Percentiles rank a stretch among this genome's conserved stretches.
phyloP scores from a whole-genome alignment of 2,113 vertebrate genomes.

The Elephantulus edwardii region DNA sequence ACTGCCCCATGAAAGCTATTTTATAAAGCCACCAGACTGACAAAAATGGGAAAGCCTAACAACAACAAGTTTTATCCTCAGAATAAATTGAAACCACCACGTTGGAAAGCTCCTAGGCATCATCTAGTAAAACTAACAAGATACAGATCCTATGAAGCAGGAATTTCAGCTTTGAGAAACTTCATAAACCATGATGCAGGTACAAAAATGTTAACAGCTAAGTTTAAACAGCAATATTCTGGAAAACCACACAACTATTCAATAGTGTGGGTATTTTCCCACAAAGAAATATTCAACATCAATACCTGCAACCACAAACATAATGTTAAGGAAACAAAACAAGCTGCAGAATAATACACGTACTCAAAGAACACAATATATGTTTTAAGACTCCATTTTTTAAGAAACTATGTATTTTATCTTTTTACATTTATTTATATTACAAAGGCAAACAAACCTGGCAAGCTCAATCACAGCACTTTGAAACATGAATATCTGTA shows the following conservation, averaged over 20 bases:
- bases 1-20: background rate
- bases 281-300: conserved; percentile 10
- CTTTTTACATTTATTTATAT: background rate
- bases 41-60: background rate
- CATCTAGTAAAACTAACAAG: conserved; percentile 44
- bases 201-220: background rate
- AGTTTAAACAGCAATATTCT: background rate
- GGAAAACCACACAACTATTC: conserved; percentile 33
- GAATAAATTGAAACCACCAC: background rate
- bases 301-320: conserved; percentile 10
- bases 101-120: background rate
- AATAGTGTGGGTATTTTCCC: background rate
- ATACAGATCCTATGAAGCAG: conserved; percentile 1
- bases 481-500: conserved; percentile 18
- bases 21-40: conserved; percentile 12
- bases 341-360: conserved; percentile 19
- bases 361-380: too few species aligned
- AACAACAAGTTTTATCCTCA: background rate
- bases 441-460: conserved; percentile 33
- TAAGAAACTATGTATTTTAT: background rate
- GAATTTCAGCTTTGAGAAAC: conserved; percentile 26
- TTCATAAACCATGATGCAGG: background rate
- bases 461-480: background rate
- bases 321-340: conserved; percentile 32
- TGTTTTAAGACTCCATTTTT: conserved; percentile 4